Evolutionary conservation across 1,140 invertebrate species (phyloP), one percentile per base, ranked within the genome.

Genomic region (Vanessa atalanta): DNA sequence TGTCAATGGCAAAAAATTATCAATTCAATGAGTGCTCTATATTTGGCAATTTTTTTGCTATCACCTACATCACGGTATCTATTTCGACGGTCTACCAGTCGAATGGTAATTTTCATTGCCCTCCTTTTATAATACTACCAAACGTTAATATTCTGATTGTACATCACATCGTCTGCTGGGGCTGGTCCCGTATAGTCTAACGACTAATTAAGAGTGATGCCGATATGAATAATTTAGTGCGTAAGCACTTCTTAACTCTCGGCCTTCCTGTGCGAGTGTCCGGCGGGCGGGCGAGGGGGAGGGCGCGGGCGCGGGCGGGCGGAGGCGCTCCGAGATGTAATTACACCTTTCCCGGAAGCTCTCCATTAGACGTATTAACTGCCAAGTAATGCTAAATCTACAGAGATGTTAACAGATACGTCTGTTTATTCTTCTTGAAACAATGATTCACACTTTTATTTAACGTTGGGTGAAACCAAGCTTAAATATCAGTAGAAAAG

Each of bases 301-400:
- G 37, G 0, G 37, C 37, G 37, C 37, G 37, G 37, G 31, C 43
- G 16, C 23, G 64, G 47, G 26, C 26, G 47, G 47, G 15, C 37
- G 14, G 48, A 48, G 23, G 16, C 64, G 64, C n/a, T 51, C 48
- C 57, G 23, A 67, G 65, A 55, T 67, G 66, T 69, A 69, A 69
- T 69, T 69, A 69, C 63, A 61, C 65, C 64, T 60, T 55, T 47
- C 66, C 66, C 66, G 66, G 66, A 69, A 69, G 66, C 13, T 26
- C 31, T 15, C 66, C 53, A 69, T 69, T 69, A 55, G 31, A 43
- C 37, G n/a, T 55, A 69, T 69, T 69, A 61, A 61, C 57, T 61
- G 11, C 23, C 20, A 37, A 37, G 57, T 37, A 14, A 31, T 37
- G 57, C 31, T 37, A n/a, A 61, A 37, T 13, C 23, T 6, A 37